Conservation (phyloP, 2,113 vertebrate species). For the Labeo catla region DNA sequence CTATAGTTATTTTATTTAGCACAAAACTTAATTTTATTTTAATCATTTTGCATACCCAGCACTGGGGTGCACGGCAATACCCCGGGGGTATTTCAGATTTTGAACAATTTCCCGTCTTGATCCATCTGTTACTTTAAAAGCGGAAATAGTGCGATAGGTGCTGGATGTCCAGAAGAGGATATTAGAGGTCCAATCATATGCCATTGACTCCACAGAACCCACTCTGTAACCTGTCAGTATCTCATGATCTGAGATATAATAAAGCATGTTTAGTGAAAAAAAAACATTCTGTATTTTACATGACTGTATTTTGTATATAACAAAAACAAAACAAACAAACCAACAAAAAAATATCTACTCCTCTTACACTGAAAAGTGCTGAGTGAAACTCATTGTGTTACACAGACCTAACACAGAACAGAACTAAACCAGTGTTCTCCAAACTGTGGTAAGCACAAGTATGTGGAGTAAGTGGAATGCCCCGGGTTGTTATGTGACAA, state of each 20-base stretch:
- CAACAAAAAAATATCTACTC: conserved; percentile 57
- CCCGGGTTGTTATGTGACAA: no score
- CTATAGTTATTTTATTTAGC: neutral
- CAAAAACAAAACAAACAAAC: no score
- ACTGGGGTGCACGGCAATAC: conserved; percentile 91
- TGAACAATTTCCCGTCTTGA: conserved; percentile 88
- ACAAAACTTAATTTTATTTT: neutral
- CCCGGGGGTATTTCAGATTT: conserved; percentile 92
- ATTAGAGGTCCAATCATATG: conserved; percentile 97
- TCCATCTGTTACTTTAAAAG: conserved; percentile 91
- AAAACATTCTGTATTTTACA: neutral
- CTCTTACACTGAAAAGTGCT: neutral
- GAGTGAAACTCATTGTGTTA: neutral
- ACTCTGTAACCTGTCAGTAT: conserved; percentile 89
- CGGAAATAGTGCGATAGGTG: conserved; percentile 86
- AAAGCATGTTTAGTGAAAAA: neutral
- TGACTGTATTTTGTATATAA: conserved; percentile 36
- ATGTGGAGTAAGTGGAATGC: no score
- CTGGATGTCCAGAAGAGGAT: conserved; percentile 96
- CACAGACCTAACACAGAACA: neutral
- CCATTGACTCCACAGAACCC: conserved; percentile 91
- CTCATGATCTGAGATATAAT: conserved; percentile 85
- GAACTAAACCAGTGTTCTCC: neutral
- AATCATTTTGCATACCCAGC: conserved; percentile 83
- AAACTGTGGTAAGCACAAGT: neutral